phyloP scores from a whole-genome alignment of 2,797 vertebrate species.

The Rhinichthys osculus region DNA sequence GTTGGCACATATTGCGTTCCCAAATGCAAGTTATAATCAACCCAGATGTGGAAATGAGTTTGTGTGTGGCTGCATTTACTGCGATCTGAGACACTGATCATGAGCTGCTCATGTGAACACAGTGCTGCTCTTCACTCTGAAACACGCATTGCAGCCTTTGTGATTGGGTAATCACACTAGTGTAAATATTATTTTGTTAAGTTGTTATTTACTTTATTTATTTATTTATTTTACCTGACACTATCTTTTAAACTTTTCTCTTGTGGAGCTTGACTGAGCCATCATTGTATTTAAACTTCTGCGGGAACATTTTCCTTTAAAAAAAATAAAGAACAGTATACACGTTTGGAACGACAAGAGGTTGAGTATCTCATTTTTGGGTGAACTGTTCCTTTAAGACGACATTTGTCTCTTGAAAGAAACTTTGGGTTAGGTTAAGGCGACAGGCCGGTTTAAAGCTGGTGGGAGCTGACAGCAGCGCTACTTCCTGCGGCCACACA shows the following conservation, averaged over 20 bases:
- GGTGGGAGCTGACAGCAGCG: conserved; percentile 73
- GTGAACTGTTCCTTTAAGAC: conserved; percentile 27
- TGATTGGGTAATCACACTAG: neutral
- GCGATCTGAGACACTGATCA: neutral
- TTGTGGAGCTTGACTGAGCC: neutral
- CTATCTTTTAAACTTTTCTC: neutral
- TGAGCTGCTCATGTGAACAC: neutral
- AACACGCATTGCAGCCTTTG: neutral
- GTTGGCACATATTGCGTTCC: neutral
- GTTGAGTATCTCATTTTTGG: conserved; percentile 6
- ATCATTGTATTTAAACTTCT: neutral
- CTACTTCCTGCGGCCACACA: conserved; percentile 75
- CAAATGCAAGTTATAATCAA: neutral
- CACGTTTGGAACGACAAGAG: neutral
- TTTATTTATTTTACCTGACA: too few relatives aligned
- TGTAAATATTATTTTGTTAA: neutral
- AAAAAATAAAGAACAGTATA: neutral
- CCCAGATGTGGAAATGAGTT: neutral
- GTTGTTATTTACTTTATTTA: neutral
- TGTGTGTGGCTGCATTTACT: neutral
- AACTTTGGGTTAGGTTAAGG: conserved; percentile 62
- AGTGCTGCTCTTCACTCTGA: neutral
- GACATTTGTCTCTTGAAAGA: conserved; percentile 37
- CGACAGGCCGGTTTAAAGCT: conserved; percentile 71
- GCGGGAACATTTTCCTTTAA: neutral